These are phyloP conservation scores for Falco columbarius DNA, from an alignment of 2,797 vertebrate genomes.

Conservation along the genomic window DNA sequence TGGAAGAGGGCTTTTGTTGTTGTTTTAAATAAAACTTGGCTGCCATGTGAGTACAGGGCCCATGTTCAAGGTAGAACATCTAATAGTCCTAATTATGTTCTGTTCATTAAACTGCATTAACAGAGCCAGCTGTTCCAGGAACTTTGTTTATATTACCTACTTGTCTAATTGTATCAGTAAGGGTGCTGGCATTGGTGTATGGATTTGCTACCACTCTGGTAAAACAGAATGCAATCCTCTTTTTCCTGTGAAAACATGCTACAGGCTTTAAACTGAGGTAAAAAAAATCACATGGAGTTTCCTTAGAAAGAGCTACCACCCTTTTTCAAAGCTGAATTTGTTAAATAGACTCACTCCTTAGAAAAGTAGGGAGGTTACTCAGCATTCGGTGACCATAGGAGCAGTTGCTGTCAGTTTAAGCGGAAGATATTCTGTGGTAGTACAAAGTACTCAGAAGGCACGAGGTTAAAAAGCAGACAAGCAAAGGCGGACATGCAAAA, in stretches of 20 bases:
- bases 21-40: neutral
- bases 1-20: neutral
- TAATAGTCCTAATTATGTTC: neutral
- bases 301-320: neutral
- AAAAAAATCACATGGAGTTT: neutral
- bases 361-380: neutral
- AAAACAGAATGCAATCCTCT: neutral
- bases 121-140: neutral
- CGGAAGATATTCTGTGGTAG: neutral
- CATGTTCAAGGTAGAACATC: neutral
- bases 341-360: neutral
- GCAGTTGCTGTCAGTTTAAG: neutral
- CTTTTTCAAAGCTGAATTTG: neutral
- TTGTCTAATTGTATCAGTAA: constrained; percentile 22
- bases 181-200: neutral
- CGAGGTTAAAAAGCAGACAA: constrained; percentile 24
- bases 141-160: constrained; percentile 37
- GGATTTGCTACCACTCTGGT: neutral
- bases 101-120: constrained; percentile 38
- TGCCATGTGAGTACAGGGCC: neutral
- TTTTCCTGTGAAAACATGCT: neutral
- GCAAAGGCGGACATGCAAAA: neutral
- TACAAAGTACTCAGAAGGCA: constrained; percentile 21
- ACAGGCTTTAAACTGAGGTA: neutral
- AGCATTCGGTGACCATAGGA: neutral